Conservation (phyloP, 2,113 vertebrate genomes). For the Catharus minimus region DNA sequence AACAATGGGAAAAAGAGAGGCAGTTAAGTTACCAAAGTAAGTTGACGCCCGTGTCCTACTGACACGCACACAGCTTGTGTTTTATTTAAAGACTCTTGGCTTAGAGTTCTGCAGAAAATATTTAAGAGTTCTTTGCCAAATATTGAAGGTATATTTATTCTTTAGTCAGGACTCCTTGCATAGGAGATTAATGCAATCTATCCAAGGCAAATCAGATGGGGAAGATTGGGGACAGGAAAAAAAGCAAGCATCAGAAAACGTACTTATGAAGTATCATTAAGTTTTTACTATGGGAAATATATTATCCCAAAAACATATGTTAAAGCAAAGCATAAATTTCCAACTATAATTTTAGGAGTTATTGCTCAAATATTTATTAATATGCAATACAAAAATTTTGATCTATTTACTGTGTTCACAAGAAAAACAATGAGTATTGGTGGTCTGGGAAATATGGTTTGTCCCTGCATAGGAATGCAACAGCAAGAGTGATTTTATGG, state of each 20-base stretch:
- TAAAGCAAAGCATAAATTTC: background rate
- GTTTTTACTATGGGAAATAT: background rate
- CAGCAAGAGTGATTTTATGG: background rate
- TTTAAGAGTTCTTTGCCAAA: background rate
- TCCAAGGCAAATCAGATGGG: background rate
- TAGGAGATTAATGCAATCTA: background rate
- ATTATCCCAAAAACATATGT: background rate
- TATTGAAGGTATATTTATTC: background rate
- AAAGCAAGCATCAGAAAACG: background rate
- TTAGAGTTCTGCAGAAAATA: background rate
- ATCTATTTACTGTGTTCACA: background rate
- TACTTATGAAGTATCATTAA: background rate
- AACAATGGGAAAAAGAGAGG: background rate
- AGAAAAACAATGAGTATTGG: background rate
- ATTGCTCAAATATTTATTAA: background rate
- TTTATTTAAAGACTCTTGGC: background rate
- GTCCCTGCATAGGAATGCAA: background rate
- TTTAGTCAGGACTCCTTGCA: background rate
- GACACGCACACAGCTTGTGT: background rate
- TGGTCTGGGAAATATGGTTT: background rate
- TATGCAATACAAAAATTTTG: background rate
- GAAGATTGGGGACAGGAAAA: background rate
- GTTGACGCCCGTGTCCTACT: fast-evolving
- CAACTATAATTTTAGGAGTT: background rate
- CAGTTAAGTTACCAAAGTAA: background rate